phyloP scores from a whole-genome alignment of 1,140 invertebrate genomes.

The Drosophila lacteicornis region DNA sequence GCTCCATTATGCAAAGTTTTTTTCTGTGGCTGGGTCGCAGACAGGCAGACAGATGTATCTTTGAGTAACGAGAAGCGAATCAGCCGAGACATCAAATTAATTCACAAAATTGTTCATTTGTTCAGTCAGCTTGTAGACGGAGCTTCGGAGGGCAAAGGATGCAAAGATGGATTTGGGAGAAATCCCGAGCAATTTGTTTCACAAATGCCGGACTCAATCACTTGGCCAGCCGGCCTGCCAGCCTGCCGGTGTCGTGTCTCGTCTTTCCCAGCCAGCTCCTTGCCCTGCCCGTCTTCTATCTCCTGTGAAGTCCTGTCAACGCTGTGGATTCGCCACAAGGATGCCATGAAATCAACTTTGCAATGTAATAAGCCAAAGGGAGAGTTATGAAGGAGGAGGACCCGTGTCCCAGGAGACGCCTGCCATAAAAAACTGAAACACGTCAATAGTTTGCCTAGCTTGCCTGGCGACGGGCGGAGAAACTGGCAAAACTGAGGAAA shows the following conservation, averaged over 20 bases:
- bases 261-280: conserved; percentile 1
- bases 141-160: conserved; percentile 12
- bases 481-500: conserved; percentile 1
- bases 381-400: conserved; percentile 12
- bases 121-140: conserved; percentile 12
- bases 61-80: conserved; percentile 41
- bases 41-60: conserved; percentile 32
- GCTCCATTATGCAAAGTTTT: conserved; percentile 43
- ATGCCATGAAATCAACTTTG: conserved; percentile 50
- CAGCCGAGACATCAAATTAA: conserved; percentile 57
- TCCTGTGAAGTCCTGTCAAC: conserved; percentile 36
- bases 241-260: conserved; percentile 9
- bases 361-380: conserved; percentile 39
- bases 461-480: too few relatives aligned
- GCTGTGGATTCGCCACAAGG: conserved; percentile 10
- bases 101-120: conserved; percentile 51
- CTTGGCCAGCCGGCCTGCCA: conserved; percentile 12
- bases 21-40: conserved; percentile 18
- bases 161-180: conserved; percentile 34
- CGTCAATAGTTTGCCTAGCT: conserved; percentile 39
- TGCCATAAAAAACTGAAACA: conserved; percentile 44
- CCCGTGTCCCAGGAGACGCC: conserved; percentile 34
- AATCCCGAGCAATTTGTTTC: conserved; percentile 64
- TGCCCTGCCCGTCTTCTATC: background rate
- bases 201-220: conserved; percentile 71